Percentiles rank a stretch among this genome's conserved stretches.
Conservation (phyloP, 1,140 invertebrate genomes). For the Scaptomyza hsui region DNA sequence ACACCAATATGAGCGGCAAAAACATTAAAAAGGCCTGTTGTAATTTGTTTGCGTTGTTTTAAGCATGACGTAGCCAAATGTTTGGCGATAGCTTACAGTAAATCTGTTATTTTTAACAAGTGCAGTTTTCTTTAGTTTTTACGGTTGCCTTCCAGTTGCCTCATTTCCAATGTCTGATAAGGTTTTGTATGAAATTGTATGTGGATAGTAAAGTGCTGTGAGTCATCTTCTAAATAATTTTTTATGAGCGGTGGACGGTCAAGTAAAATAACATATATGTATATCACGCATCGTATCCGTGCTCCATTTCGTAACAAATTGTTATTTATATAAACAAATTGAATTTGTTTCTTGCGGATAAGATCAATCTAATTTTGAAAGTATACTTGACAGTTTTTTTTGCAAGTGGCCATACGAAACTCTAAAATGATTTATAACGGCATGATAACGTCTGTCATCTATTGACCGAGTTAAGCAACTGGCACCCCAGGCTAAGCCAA, state of each 20-base stretch:
- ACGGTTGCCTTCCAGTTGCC: conserved; percentile 16
- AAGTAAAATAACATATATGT: conserved; percentile 12
- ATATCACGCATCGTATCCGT: conserved; percentile 48
- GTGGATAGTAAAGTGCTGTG: conserved; percentile 5
- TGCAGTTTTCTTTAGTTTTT: not conserved
- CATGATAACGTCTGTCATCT: conserved; percentile 44
- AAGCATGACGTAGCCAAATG: conserved; percentile 31
- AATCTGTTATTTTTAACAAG: conserved; percentile 9
- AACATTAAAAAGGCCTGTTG: conserved; percentile 38
- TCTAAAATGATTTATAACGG: conserved; percentile 56
- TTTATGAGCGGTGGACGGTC: not conserved
- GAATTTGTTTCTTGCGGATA: conserved; percentile 30
- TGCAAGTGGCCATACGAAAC: conserved; percentile 1
- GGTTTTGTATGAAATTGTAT: not conserved
- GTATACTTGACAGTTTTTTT: conserved; percentile 4
- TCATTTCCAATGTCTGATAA: conserved; percentile 22
- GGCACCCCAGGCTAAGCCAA: conserved; percentile 1
- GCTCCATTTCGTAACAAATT: conserved; percentile 2
- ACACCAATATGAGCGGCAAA: conserved; percentile 44
- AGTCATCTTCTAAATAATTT: conserved; percentile 2
- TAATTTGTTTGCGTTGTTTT: conserved; percentile 37
- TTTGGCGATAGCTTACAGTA: conserved; percentile 6
- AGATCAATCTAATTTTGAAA: conserved; percentile 54
- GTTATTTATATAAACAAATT: conserved; percentile 37
- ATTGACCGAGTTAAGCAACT: conserved; percentile 53